Evolutionary conservation across 2,797 vertebrate genomes (phyloP).

Genomic region (Eutrigla gurnardus): DNA sequence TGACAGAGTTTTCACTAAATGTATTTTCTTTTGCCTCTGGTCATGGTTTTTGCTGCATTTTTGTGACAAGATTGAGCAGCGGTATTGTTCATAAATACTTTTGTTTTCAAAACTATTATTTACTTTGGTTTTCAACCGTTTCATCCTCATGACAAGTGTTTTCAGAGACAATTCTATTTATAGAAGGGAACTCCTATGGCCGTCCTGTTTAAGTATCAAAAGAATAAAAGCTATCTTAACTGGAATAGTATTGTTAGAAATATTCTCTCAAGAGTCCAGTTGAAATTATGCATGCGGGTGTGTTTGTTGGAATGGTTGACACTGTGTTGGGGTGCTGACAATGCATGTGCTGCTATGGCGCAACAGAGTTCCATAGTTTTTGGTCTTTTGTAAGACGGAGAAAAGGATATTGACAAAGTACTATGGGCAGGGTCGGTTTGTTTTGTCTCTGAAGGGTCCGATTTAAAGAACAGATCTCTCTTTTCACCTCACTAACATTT

Average conservation of each 20-base stretch:
- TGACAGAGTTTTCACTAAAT: slow-evolving; percentile 23
- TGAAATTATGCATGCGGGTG: slow-evolving; percentile 53
- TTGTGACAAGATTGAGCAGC: not conserved
- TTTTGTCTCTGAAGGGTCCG: slow-evolving; percentile 37
- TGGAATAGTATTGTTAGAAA: slow-evolving; percentile 51
- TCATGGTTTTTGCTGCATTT: slow-evolving; percentile 40
- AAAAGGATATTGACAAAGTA: slow-evolving; percentile 24
- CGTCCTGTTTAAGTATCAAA: slow-evolving; percentile 46
- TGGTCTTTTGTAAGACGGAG: slow-evolving; percentile 33
- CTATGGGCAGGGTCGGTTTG: slow-evolving; percentile 16
- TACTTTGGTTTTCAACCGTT: slow-evolving; percentile 8
- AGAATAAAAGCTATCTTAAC: slow-evolving; percentile 41
- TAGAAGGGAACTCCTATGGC: slow-evolving; percentile 50
- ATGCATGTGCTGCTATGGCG: slow-evolving; percentile 63
- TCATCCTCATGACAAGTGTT: slow-evolving; percentile 29
- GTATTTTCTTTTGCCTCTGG: slow-evolving; percentile 33
- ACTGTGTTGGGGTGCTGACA: slow-evolving; percentile 33
- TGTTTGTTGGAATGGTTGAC: slow-evolving; percentile 49
- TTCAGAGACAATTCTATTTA: slow-evolving; percentile 51
- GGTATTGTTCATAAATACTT: slow-evolving; percentile 1
- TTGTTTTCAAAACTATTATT: slow-evolving; percentile 21
- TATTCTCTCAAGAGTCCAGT: slow-evolving; percentile 33
- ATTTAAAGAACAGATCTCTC: slow-evolving; percentile 45
- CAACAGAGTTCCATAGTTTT: slow-evolving; percentile 35
- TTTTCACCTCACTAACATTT: slow-evolving; percentile 33